Percentiles rank a stretch among this genome's conserved stretches.
phyloP scores from a whole-genome alignment of 2,797 vertebrate genomes.

The Malurus leucopterus region DNA sequence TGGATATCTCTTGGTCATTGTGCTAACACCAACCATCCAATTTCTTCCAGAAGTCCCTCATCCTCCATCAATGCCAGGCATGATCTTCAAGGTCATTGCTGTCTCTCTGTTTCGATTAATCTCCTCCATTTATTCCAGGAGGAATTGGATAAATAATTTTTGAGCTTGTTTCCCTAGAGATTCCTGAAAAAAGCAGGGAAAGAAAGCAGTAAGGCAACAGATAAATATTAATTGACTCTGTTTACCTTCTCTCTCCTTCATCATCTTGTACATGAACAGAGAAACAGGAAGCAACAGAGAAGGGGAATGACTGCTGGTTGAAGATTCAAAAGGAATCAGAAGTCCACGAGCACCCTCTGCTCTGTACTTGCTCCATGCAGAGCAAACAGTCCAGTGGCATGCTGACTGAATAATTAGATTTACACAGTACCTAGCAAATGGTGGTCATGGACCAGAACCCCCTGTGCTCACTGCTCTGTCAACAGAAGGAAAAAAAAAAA shows the following conservation, averaged over 20 bases:
- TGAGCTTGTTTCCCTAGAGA: not conserved
- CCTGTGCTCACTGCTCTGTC: not conserved
- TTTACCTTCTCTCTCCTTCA: not conserved
- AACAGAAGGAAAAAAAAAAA: not conserved
- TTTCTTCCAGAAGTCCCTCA: not conserved
- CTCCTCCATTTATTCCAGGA: not conserved
- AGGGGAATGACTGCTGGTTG: not conserved
- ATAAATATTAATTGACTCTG: not conserved
- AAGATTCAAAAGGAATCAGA: not conserved
- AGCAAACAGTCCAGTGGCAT: not conserved
- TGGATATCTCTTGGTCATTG: not conserved
- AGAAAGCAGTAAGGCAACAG: not conserved
- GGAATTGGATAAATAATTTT: not conserved
- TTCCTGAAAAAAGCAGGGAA: not conserved
- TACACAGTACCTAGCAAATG: not conserved
- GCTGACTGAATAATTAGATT: constrained; percentile 15
- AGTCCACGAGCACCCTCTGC: not conserved
- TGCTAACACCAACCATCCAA: not conserved
- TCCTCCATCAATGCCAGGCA: not conserved
- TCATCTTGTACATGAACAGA: not conserved
- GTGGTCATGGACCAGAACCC: not conserved
- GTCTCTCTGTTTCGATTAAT: not conserved
- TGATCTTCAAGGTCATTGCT: not conserved
- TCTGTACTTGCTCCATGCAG: not conserved
- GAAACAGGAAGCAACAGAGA: not conserved